Conservation (phyloP, 2,797 vertebrate genomes). For the Ctenopoma kingsleyae region DNA sequence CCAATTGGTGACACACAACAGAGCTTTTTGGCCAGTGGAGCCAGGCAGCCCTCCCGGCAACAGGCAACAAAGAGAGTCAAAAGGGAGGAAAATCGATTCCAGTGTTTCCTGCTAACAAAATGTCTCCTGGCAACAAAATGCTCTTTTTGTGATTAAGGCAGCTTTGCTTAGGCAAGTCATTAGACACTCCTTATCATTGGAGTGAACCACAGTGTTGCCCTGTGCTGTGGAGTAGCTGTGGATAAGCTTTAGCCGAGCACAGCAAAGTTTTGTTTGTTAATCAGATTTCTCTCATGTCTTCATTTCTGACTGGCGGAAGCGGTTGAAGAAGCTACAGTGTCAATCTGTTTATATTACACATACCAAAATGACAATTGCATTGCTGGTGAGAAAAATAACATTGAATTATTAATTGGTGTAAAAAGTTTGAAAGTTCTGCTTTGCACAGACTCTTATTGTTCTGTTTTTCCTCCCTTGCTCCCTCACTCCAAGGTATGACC, state of each 20-base stretch:
- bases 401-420: neutral
- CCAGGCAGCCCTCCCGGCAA: constrained; percentile 55
- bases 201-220: constrained; percentile 24
- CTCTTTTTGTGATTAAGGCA: constrained; percentile 63
- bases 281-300: constrained; percentile 1
- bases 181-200: constrained; percentile 51
- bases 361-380: neutral
- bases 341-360: neutral
- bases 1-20: constrained; percentile 46
- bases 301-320: constrained; percentile 1
- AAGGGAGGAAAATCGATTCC: constrained; percentile 56
- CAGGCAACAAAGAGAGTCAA: constrained; percentile 58
- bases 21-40: constrained; percentile 42
- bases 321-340: neutral
- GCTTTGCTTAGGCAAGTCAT: constrained; percentile 56
- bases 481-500: constrained; percentile 88
- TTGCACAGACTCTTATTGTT: neutral
- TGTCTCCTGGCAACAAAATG: constrained; percentile 66
- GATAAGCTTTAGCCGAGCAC: constrained; percentile 28
- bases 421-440: neutral
- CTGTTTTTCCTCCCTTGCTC: neutral
- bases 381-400: neutral
- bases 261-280: constrained; percentile 19
- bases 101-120: constrained; percentile 59
- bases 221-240: constrained; percentile 23